phyloP scores from a whole-genome alignment of 2,113 vertebrate species.

The Henicopernis longicauda region DNA sequence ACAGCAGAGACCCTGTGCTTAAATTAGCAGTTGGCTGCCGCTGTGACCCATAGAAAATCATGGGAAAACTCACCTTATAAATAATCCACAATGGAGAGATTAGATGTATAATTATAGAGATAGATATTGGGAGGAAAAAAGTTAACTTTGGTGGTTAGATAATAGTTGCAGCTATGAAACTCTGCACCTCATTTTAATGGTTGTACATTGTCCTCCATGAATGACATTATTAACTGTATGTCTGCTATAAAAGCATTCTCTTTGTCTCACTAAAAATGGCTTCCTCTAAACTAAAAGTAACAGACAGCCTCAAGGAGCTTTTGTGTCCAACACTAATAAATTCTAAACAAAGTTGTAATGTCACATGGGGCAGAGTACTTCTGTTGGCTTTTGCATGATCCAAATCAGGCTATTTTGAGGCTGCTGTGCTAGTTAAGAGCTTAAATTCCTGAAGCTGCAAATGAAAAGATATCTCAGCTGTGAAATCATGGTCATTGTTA shows the following conservation, averaged over 20 bases:
- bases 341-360: neutral
- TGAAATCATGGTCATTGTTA: neutral
- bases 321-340: neutral
- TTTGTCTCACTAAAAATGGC: neutral
- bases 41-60: neutral
- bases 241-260: neutral
- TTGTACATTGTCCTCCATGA: neutral
- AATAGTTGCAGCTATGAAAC: neutral
- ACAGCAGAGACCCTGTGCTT: neutral
- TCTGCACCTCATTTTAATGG: neutral
- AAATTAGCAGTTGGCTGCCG: neutral
- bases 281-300: neutral
- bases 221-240: neutral
- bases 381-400: neutral
- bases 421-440: neutral
- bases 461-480: neutral
- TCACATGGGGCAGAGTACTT: neutral
- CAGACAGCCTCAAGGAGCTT: neutral
- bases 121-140: neutral
- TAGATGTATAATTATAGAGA: neutral
- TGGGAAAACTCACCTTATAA: neutral
- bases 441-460: neutral
- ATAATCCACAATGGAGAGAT: neutral
- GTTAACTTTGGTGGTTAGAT: neutral
- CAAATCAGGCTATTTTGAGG: neutral